Conservation (phyloP, 1,140 invertebrate genomes). For the Chironomus tepperi region DNA sequence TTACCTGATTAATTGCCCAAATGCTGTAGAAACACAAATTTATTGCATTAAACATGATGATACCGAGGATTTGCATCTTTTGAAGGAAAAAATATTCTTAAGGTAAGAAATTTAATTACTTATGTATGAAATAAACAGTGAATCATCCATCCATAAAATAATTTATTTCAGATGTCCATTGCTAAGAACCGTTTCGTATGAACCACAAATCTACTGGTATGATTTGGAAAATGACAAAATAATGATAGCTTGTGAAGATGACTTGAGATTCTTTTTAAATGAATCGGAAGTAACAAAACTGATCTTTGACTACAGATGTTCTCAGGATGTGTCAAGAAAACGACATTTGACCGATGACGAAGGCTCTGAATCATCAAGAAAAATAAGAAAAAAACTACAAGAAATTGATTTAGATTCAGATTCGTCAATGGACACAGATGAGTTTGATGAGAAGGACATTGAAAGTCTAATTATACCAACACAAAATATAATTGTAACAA, state of each 20-base stretch:
- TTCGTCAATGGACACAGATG: background rate
- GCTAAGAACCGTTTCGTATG: background rate
- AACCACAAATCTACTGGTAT: background rate
- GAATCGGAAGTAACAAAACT: background rate
- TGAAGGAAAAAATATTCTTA: background rate
- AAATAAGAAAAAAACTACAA: background rate
- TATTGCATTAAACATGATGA: background rate
- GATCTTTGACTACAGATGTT: background rate
- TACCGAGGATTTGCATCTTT: background rate
- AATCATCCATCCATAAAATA: background rate
- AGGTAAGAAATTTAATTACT: background rate
- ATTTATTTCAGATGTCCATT: background rate
- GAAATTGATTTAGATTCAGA: background rate
- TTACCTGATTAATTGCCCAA: background rate
- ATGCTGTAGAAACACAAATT: background rate
- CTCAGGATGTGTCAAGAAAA: background rate
- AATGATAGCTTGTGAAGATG: background rate
- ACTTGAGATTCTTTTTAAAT: background rate
- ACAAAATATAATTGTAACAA: background rate
- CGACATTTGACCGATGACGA: background rate
- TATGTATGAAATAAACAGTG: background rate
- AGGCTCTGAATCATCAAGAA: background rate
- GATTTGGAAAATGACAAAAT: conserved; percentile 23
- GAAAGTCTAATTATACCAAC: background rate
- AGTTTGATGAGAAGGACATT: background rate